Evolutionary conservation across 2,888 invertebrate genomes (phyloP).

Genomic region (Cylloceria caligata): DNA sequence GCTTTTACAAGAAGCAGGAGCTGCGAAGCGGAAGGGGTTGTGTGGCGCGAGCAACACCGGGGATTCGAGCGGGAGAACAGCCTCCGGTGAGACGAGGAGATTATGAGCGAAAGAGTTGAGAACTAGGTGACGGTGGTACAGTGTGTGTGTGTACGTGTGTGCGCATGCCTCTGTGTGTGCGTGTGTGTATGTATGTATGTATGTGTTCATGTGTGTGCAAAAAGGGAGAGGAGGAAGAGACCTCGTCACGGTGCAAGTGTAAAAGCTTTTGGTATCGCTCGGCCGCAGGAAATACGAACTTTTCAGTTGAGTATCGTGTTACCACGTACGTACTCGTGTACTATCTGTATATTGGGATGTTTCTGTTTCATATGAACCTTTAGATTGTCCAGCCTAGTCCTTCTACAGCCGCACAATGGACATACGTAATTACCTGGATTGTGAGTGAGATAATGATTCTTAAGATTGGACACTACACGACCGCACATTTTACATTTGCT

Average conservation of each 20-base stretch:
- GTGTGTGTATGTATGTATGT: too few species aligned
- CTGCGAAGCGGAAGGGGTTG: conserved; percentile 33
- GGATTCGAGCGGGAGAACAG: too few species aligned
- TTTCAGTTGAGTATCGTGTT: conserved; percentile 56
- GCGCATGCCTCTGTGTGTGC: too few species aligned
- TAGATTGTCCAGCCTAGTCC: conserved; percentile 79
- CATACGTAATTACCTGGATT: conserved; percentile 81
- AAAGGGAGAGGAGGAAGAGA: not conserved
- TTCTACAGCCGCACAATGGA: conserved; percentile 79
- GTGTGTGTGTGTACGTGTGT: too few species aligned
- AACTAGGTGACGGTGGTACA: conserved; percentile 47
- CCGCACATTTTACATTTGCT: conserved; percentile 81
- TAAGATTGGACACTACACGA: conserved; percentile 80
- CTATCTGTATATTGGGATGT: conserved; percentile 75
- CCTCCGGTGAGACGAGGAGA: conserved; percentile 29
- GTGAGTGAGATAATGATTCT: conserved; percentile 80
- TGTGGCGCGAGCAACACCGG: conserved; percentile 8
- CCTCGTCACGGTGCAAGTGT: not conserved
- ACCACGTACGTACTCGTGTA: conserved; percentile 39
- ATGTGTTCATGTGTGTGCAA: not conserved
- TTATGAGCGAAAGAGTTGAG: conserved; percentile 31
- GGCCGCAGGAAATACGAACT: conserved; percentile 12
- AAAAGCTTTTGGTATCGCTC: conserved; percentile 21
- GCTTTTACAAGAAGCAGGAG: conserved; percentile 23
- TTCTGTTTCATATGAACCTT: conserved; percentile 80